Evolutionary conservation across 2,888 invertebrate species (phyloP).

Genomic region (Piscicola geometra): DNA sequence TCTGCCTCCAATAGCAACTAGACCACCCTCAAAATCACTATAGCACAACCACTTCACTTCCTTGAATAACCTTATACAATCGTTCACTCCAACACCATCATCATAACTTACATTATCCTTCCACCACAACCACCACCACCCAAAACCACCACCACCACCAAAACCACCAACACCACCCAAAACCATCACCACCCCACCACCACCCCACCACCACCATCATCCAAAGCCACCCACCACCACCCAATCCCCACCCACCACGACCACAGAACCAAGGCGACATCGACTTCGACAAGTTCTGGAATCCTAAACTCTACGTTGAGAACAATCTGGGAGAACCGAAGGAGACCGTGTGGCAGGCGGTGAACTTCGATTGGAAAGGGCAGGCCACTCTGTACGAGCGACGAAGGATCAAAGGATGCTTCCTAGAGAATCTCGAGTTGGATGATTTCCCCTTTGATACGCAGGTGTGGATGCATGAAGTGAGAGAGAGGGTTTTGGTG

Average conservation of each 20-base stretch:
- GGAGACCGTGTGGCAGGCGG: slow-evolving; percentile 44
- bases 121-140: not conserved
- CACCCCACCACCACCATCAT: no score
- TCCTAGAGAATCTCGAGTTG: slow-evolving; percentile 49
- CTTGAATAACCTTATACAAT: no score
- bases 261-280: slow-evolving; percentile 42
- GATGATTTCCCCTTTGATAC: slow-evolving; percentile 50
- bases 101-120: no score
- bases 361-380: slow-evolving; percentile 40
- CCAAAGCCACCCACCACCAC: not conserved
- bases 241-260: not conserved
- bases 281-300: slow-evolving; percentile 47
- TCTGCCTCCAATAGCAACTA: no score
- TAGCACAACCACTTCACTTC: no score
- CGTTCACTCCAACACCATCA: no score
- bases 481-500: not conserved
- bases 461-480: slow-evolving; percentile 44
- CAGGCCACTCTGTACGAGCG: slow-evolving; percentile 45
- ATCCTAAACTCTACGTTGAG: slow-evolving; percentile 47
- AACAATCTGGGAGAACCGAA: slow-evolving; percentile 47
- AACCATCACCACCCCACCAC: no score
- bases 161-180: no score
- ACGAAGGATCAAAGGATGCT: slow-evolving; percentile 47
- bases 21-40: no score
- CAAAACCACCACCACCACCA: not conserved